A percentile compares a stretch with the other conserved stretches of the same genome.
These are phyloP conservation scores for Lithophane semibrunnea DNA, from an alignment of 2,888 invertebrate species.

Conservation along the genomic window DNA sequence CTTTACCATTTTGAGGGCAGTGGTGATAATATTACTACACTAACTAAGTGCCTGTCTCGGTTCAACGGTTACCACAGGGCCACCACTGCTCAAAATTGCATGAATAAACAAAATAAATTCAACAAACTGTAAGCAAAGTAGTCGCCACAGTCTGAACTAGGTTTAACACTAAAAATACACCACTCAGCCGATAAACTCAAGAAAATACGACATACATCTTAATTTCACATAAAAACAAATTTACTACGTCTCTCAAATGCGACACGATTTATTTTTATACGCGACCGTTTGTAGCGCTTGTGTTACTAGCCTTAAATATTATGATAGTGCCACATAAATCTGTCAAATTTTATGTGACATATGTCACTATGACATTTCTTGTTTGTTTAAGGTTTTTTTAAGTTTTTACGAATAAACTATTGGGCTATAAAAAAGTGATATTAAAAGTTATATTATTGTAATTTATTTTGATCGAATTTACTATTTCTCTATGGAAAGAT, in stretches of 20 bases:
- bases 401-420: conserved; percentile 17
- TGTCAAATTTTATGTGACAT: conserved; percentile 69
- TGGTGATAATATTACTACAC: too few species aligned
- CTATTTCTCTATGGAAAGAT: background rate
- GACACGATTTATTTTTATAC: conserved; percentile 81
- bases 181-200: conserved; percentile 79
- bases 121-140: conserved; percentile 1
- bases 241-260: conserved; percentile 78
- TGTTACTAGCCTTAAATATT: conserved; percentile 85
- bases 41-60: too few species aligned
- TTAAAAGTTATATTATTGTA: conserved; percentile 24
- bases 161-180: conserved; percentile 68
- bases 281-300: conserved; percentile 76
- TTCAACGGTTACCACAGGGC: too few species aligned
- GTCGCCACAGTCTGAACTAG: conserved; percentile 41
- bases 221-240: conserved; percentile 88
- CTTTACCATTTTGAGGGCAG: too few species aligned
- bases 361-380: conserved; percentile 47
- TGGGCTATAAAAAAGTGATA: conserved; percentile 8
- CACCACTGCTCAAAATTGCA: too few species aligned
- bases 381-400: conserved; percentile 19
- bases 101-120: conserved; percentile 4
- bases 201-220: conserved; percentile 86
- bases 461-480: conserved; percentile 25
- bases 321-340: conserved; percentile 85